Evolutionary conservation across 2,113 vertebrate species (phyloP).

Genomic region (Notiomystis cincta): DNA sequence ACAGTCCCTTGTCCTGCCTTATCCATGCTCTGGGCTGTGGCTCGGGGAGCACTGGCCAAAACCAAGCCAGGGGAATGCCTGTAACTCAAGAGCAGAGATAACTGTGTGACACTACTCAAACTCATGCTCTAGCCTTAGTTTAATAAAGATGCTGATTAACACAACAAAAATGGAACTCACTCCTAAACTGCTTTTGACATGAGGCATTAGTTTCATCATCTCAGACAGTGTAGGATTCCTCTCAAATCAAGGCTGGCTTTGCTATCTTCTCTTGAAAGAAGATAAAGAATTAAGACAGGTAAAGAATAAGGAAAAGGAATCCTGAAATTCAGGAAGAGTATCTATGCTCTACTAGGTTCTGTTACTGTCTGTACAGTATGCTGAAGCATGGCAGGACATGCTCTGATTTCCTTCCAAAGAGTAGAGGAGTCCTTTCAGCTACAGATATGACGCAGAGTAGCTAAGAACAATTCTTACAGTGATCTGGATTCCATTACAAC

Average conservation of each 20-base stretch:
- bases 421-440: background rate
- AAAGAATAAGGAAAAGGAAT: background rate
- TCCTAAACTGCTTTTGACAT: background rate
- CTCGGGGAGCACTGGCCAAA: background rate
- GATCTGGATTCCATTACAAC: background rate
- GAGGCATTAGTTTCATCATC: background rate
- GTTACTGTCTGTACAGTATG: accelerated
- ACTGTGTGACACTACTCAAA: background rate
- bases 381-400: background rate
- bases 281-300: background rate
- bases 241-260: background rate
- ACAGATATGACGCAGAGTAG: background rate
- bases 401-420: background rate
- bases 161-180: background rate
- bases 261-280: background rate
- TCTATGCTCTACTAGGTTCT: background rate
- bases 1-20: background rate
- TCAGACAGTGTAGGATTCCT: background rate
- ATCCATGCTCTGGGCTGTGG: background rate
- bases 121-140: background rate
- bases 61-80: accelerated
- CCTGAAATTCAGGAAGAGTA: background rate
- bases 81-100: background rate
- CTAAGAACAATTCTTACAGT: background rate
- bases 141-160: background rate